Evolutionary conservation across 1,140 invertebrate genomes (phyloP), one percentile per base, ranked within the genome.

Genomic region (Musca domestica): DNA sequence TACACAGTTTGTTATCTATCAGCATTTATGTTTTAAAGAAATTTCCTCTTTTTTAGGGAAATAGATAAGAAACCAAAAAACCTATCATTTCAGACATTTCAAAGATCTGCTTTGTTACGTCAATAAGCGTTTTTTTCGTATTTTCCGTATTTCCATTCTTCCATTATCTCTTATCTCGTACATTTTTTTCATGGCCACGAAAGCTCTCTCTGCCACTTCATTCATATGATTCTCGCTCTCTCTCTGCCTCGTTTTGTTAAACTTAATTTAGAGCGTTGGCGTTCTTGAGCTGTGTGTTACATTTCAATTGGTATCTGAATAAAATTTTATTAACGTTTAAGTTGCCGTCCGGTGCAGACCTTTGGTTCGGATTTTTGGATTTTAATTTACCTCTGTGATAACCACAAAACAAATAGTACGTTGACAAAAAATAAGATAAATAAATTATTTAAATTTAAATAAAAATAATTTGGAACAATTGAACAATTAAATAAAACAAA

Each of bases 291-390:
- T 19, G 20, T 19, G 52, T 12, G 22, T 41, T 41, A 23, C 12
- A 12, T 54, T 54, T 54, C 23, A 25, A 7, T 23, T 25, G 30
- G n/a, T 19, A 61, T 34, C 34, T 12, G 56, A 61, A 41, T 61
- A 34, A 61, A 61, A 61, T 61, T 61, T 61, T 61, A 80, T 74
- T 76, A 80, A 75, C 77, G 74, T 74, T 80, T 76, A 65, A 78
- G 72, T 80, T 73, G 77, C 74, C 74, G 75, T 74, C 70, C 77
- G 77, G 77, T 78, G 66, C 76, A 80, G 77, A 80, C 77, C 72
- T 77, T 75, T 74, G 71, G 67, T 71, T 75, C 72, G 61, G 34
- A 41, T 41, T 41, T 61, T 61, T 34, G 56, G 27, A 41, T 41
- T 61, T 34, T 67, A 74, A 79, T 77, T 74, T 58, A 47, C 74